These are phyloP conservation scores for Columbina picui DNA, from an alignment of 2,113 vertebrate genomes.

Conservation along the genomic window DNA sequence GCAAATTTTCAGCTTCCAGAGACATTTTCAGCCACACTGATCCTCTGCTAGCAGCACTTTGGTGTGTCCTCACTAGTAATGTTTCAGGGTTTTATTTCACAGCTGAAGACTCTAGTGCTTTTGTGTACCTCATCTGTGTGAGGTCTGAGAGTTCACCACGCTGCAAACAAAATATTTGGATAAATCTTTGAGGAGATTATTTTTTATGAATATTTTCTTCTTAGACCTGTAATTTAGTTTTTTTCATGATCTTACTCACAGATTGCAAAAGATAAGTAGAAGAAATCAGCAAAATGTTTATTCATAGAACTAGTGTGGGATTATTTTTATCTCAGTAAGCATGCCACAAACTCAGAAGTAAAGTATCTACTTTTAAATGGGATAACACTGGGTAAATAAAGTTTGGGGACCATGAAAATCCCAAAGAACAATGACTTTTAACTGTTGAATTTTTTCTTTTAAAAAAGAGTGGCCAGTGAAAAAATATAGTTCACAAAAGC, in stretches of 20 bases:
- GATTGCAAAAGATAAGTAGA: background rate
- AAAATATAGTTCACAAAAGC: background rate
- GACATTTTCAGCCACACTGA: background rate
- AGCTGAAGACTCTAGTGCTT: background rate
- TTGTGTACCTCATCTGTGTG: background rate
- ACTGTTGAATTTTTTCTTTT: background rate
- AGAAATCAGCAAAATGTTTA: background rate
- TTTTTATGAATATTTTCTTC: background rate
- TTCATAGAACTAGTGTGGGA: background rate
- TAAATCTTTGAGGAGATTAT: background rate
- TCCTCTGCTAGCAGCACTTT: background rate
- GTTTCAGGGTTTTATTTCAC: background rate
- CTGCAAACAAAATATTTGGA: background rate
- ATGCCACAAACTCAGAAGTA: background rate
- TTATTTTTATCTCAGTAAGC: slow-evolving; percentile 43
- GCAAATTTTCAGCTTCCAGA: background rate
- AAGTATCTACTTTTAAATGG: background rate
- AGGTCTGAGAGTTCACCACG: background rate
- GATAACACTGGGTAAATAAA: background rate
- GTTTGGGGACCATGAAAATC: background rate
- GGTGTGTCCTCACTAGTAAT: background rate
- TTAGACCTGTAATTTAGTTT: background rate
- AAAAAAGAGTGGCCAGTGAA: background rate
- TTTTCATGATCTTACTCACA: background rate
- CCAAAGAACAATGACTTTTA: background rate